These are phyloP conservation scores for Leptodirus hochenwartii DNA, from an alignment of 2,888 invertebrate species.

Conservation along the genomic window DNA sequence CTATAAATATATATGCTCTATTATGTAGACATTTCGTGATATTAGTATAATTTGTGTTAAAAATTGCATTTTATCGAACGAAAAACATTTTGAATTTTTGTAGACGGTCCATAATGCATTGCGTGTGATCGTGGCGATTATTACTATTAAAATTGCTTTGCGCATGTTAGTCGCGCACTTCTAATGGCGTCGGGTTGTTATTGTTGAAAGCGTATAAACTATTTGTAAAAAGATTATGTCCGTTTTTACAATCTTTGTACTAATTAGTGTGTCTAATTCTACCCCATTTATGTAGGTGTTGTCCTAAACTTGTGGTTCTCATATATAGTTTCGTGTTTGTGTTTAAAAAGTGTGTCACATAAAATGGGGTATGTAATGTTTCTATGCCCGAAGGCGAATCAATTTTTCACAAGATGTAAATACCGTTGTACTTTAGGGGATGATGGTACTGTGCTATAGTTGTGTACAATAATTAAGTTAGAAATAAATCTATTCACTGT, in stretches of 20 bases:
- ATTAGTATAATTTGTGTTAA: no score
- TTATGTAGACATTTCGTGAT: no score
- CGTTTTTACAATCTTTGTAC: slow-evolving; percentile 43
- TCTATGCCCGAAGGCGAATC: slow-evolving; percentile 28
- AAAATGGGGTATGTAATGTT: slow-evolving; percentile 46
- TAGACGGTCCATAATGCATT: slow-evolving; percentile 12
- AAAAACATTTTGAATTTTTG: slow-evolving; percentile 7
- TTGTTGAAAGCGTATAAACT: slow-evolving; percentile 84
- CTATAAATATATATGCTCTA: no score
- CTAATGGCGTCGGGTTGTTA: slow-evolving; percentile 99
- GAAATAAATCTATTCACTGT: no score
- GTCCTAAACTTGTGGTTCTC: slow-evolving; percentile 14
- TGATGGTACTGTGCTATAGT: no score
- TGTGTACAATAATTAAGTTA: no score
- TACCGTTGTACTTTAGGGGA: no score
- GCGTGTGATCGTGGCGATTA: slow-evolving; percentile 8
- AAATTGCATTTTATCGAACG: no score
- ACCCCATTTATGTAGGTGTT: slow-evolving; percentile 4
- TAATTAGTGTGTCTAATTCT: slow-evolving; percentile 32
- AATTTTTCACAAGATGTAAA: slow-evolving; percentile 19
- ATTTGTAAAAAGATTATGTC: slow-evolving; percentile 50
- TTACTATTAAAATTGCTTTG: no score
- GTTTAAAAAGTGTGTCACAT: slow-evolving; percentile 54
- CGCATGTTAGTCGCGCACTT: slow-evolving; percentile 75
- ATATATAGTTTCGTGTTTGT: slow-evolving; percentile 28